phyloP scores from a whole-genome alignment of 2,113 vertebrate genomes.

The Ciconia maguari region DNA sequence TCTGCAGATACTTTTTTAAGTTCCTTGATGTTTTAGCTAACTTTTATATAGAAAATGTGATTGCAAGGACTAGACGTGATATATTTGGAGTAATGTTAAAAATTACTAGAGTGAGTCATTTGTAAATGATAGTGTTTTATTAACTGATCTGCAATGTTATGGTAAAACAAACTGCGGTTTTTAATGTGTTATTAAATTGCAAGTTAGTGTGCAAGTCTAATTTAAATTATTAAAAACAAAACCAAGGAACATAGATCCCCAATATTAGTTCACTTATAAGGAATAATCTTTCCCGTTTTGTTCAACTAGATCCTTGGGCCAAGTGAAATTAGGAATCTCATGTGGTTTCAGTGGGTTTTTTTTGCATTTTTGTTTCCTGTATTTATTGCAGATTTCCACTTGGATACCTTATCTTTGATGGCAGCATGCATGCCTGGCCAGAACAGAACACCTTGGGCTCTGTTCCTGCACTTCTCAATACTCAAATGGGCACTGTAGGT shows the following conservation, averaged over 20 bases:
- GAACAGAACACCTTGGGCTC: conserved; percentile 72
- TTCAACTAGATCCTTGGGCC: conserved; percentile 66
- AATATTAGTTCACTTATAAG: conserved; percentile 8
- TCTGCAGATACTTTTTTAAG: background rate
- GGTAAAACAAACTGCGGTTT: conserved; percentile 1
- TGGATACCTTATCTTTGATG: conserved; percentile 73
- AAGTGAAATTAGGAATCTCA: conserved; percentile 64
- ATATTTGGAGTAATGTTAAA: conserved; percentile 24
- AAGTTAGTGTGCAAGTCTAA: background rate
- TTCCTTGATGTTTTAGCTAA: conserved; percentile 22
- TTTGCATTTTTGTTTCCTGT: conserved; percentile 73
- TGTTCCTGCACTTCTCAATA: conserved; percentile 72
- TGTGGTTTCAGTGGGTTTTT: conserved; percentile 71
- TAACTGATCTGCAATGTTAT: conserved; percentile 33
- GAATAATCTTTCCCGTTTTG: conserved; percentile 40
- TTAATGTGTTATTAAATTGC: conserved; percentile 38
- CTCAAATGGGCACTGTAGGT: conserved; percentile 73
- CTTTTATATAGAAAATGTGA: conserved; percentile 18
- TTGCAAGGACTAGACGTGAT: background rate
- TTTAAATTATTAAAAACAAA: conserved; percentile 31
- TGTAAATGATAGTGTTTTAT: conserved; percentile 8
- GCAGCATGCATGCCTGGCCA: conserved; percentile 72
- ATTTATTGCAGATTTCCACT: conserved; percentile 72
- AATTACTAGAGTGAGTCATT: background rate
- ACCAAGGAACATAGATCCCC: conserved; percentile 1